Percentiles rank a stretch among this genome's conserved stretches.
phyloP scores from a whole-genome alignment of 2,797 vertebrate genomes.

The Knipowitschia caucasica region DNA sequence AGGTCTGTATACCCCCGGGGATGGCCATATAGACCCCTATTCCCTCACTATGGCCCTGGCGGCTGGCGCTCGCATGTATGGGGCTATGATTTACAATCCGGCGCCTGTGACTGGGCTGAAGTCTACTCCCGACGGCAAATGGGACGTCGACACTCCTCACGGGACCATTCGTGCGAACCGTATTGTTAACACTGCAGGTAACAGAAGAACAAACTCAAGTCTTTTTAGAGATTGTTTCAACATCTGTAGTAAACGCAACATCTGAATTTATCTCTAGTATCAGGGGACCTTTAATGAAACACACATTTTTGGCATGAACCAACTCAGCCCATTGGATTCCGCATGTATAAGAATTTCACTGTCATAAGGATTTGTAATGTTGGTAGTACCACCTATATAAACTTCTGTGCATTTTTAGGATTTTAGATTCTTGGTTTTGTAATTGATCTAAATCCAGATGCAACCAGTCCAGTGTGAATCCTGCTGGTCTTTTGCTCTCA shows the following conservation, averaged over 20 bases:
- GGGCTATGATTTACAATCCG: conserved; percentile 87
- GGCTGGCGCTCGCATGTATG: conserved; percentile 90
- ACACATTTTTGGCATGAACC: too few species aligned
- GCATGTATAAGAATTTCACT: too few species aligned
- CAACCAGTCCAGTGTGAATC: conserved; percentile 19
- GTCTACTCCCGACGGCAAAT: conserved; percentile 81
- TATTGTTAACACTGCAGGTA: conserved; percentile 90
- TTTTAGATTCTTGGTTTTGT: neutral
- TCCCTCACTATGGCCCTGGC: conserved; percentile 97
- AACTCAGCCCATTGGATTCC: too few species aligned
- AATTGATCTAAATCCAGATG: conserved; percentile 21
- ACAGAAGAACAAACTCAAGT: neutral
- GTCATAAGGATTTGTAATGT: too few species aligned
- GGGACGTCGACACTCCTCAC: conserved; percentile 90
- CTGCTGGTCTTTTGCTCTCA: conserved; percentile 24
- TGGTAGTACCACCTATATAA: too few species aligned
- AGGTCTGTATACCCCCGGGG: conserved; percentile 92
- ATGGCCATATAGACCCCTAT: conserved; percentile 97
- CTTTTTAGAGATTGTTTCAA: too few species aligned
- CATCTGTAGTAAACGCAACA: too few species aligned
- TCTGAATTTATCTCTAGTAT: too few species aligned
- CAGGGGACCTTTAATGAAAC: too few species aligned
- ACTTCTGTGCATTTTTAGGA: too few species aligned
- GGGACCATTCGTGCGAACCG: conserved; percentile 86
- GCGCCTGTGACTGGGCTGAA: conserved; percentile 82